Conservation (phyloP, 2,888 invertebrate genomes). For the Galerucella calmariensis region DNA sequence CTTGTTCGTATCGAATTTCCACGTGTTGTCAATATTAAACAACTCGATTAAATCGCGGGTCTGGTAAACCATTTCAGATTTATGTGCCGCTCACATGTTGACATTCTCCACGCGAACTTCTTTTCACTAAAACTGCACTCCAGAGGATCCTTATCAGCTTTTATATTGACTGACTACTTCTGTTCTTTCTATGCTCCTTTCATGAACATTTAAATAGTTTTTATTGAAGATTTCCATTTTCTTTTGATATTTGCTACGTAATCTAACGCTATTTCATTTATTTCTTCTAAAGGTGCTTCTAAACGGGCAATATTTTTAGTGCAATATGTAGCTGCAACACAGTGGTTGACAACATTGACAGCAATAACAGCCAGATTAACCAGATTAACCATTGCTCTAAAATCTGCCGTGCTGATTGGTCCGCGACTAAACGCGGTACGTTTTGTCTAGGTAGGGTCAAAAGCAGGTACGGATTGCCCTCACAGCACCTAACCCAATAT, state of each 20-base stretch:
- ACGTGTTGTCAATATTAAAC: constrained; percentile 54
- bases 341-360: no score
- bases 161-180: constrained; percentile 22
- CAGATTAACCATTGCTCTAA: no score
- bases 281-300: not conserved
- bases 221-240: not conserved
- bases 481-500: no score
- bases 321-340: no score
- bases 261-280: not conserved
- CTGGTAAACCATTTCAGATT: constrained; percentile 57
- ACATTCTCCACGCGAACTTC: constrained; percentile 47
- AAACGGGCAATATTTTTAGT: no score
- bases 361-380: no score
- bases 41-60: constrained; percentile 60
- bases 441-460: no score
- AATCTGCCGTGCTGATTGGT: no score
- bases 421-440: no score
- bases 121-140: constrained; percentile 31
- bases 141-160: constrained; percentile 35
- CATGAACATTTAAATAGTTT: constrained; percentile 20
- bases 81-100: constrained; percentile 55
- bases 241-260: not conserved
- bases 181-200: constrained; percentile 13
- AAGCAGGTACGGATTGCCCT: no score
- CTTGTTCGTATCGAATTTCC: constrained; percentile 33